phyloP scores from a whole-genome alignment of 2,113 vertebrate species.

The Gambusia holbrooki region DNA sequence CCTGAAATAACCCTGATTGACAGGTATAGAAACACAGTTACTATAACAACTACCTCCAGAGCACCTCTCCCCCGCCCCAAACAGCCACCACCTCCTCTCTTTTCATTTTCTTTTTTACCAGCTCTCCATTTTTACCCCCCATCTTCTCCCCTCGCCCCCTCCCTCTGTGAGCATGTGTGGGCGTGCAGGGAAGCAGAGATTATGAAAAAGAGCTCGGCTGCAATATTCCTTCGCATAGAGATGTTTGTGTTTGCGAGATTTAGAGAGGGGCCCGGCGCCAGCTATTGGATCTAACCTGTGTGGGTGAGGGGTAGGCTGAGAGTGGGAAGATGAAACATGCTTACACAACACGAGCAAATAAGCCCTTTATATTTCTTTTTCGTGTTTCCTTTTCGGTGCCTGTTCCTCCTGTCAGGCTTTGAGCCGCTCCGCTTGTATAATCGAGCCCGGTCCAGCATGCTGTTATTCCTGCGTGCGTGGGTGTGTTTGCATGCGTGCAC shows the following conservation, averaged over 20 bases:
- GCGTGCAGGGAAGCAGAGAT: slow-evolving; percentile 72
- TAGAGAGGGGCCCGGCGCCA: slow-evolving; percentile 61
- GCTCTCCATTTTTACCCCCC: slow-evolving; percentile 41
- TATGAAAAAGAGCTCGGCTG: slow-evolving; percentile 70
- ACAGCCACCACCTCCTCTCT: slow-evolving; percentile 50
- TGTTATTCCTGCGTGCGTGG: slow-evolving; percentile 31
- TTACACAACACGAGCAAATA: slow-evolving; percentile 70
- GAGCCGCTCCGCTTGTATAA: slow-evolving; percentile 66
- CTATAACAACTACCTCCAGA: slow-evolving; percentile 78
- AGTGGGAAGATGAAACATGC: slow-evolving; percentile 75
- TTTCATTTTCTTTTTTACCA: slow-evolving; percentile 60
- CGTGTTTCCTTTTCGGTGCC: slow-evolving; percentile 63
- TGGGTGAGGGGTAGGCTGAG: slow-evolving; percentile 65
- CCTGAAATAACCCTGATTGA: slow-evolving; percentile 78
- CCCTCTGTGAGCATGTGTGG: slow-evolving; percentile 63
- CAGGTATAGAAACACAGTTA: slow-evolving; percentile 76
- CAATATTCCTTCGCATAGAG: slow-evolving; percentile 69
- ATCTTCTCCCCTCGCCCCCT: slow-evolving; percentile 39
- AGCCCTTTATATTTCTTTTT: slow-evolving; percentile 60
- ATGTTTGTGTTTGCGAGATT: slow-evolving; percentile 60
- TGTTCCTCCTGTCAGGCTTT: slow-evolving; percentile 50
- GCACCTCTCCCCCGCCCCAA: slow-evolving; percentile 34
- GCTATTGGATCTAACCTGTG: slow-evolving; percentile 71
- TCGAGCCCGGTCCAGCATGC: slow-evolving; percentile 51
- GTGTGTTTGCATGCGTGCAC: slow-evolving; percentile 47